Conservation (phyloP, 2,888 invertebrate species). For the Tillus elongatus region DNA sequence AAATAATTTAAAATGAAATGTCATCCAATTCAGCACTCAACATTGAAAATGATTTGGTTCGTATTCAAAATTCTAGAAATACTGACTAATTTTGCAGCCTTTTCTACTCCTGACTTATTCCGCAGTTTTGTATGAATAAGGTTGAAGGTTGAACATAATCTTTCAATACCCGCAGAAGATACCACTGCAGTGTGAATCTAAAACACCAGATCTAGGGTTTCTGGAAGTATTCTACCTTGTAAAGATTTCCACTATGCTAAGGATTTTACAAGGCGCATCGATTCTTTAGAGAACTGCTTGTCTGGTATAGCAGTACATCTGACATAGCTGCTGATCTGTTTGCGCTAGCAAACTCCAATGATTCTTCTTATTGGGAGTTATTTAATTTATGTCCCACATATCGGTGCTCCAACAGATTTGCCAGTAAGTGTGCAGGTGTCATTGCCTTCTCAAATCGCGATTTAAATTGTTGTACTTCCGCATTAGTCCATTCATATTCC, state of each 20-base stretch:
- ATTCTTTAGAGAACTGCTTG: neutral
- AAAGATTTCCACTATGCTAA: neutral
- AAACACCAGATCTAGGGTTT: neutral
- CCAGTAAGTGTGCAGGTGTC: neutral
- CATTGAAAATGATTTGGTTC: no score
- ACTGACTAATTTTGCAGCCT: no score
- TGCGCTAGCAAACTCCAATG: no score
- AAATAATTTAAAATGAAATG: no score
- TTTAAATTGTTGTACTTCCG: no score
- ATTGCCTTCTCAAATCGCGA: neutral
- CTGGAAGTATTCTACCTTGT: neutral
- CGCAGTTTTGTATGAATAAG: neutral
- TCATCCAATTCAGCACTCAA: no score
- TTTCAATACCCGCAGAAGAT: neutral
- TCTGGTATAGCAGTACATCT: neutral
- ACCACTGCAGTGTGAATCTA: neutral
- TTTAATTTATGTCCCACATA: neutral
- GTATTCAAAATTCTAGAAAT: no score
- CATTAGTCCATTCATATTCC: conserved; percentile 1
- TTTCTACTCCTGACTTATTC: no score
- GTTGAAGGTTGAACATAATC: neutral
- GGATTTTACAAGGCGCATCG: no score
- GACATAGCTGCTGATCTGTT: no score
- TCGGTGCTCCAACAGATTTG: neutral
- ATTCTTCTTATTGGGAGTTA: neutral